Conservation (phyloP, 2,888 invertebrate species). For the Lottia gigantea region DNA sequence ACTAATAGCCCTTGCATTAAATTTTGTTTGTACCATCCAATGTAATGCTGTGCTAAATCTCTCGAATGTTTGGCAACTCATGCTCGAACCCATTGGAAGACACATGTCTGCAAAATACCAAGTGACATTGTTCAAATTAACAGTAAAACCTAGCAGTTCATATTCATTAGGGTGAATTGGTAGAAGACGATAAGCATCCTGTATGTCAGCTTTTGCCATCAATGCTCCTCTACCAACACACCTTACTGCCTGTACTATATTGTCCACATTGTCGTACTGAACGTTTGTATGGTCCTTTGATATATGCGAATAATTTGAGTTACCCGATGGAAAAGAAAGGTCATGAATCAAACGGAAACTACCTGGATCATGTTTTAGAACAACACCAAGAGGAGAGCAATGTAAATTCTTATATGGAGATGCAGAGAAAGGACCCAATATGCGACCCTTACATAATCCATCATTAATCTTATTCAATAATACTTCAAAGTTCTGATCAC, state of each 20-base stretch:
- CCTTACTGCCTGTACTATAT: neutral
- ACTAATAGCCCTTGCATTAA: neutral
- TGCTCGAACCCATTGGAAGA: neutral
- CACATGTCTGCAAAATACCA: slow-evolving; percentile 6
- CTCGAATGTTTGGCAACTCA: neutral
- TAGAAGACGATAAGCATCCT: slow-evolving; percentile 12
- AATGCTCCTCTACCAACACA: neutral
- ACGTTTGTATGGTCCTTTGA: neutral
- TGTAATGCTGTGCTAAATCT: slow-evolving; percentile 7
- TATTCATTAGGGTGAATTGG: slow-evolving; percentile 10
- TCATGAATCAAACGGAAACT: neutral
- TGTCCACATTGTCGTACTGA: neutral
- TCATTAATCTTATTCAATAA: neutral
- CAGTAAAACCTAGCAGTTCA: slow-evolving; percentile 8
- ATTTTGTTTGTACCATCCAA: neutral
- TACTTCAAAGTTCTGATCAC: neutral
- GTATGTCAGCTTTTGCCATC: slow-evolving; percentile 11
- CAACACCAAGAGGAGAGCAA: neutral
- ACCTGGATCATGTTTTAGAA: neutral
- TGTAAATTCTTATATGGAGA: neutral
- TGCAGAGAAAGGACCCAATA: neutral
- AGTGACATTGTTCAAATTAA: neutral
- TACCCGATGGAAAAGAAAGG: neutral
- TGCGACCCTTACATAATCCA: neutral
- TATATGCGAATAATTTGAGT: neutral